Conservation (phyloP, 2,797 vertebrate genomes). For the Nothura maculosa region DNA sequence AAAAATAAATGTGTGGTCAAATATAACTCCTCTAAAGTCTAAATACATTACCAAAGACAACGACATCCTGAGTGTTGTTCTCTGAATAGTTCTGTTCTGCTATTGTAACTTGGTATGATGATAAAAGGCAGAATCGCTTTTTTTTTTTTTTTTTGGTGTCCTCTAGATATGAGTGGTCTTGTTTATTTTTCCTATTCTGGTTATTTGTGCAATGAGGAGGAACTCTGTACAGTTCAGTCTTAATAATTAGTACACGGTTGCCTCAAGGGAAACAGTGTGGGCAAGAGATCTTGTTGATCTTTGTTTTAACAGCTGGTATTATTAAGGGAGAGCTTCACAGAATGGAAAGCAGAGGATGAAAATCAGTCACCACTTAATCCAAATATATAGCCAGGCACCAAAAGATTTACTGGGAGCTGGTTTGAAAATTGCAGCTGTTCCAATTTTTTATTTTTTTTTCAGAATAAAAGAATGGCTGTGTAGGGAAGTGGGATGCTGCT, state of each 20-base stretch:
- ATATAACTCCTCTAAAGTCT: not conserved
- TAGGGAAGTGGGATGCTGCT: constrained; percentile 29
- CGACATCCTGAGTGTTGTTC: not conserved
- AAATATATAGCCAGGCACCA: constrained; percentile 33
- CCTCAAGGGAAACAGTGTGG: constrained; percentile 26
- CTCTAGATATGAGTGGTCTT: not conserved
- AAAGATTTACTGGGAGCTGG: constrained; percentile 51
- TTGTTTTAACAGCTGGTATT: constrained; percentile 73
- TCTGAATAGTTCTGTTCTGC: not conserved
- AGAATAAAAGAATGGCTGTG: constrained; percentile 10
- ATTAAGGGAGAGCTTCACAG: constrained; percentile 22
- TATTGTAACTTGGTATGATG: not conserved
- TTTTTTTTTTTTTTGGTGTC: not conserved
- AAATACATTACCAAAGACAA: not conserved
- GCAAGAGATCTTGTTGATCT: constrained; percentile 13
- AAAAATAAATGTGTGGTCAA: too few relatives aligned
- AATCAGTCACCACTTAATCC: constrained; percentile 52
- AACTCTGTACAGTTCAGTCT: constrained; percentile 17
- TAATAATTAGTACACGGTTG: constrained; percentile 56
- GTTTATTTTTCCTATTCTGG: constrained; percentile 33
- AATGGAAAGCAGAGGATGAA: constrained; percentile 6
- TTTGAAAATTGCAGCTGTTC: constrained; percentile 41
- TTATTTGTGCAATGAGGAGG: not conserved
- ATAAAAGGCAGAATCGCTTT: not conserved
- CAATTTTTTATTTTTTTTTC: not conserved